A percentile compares a stretch with the other conserved stretches of the same genome.
Conservation (phyloP, 2,888 invertebrate genomes). For the Fragum sueziense region DNA sequence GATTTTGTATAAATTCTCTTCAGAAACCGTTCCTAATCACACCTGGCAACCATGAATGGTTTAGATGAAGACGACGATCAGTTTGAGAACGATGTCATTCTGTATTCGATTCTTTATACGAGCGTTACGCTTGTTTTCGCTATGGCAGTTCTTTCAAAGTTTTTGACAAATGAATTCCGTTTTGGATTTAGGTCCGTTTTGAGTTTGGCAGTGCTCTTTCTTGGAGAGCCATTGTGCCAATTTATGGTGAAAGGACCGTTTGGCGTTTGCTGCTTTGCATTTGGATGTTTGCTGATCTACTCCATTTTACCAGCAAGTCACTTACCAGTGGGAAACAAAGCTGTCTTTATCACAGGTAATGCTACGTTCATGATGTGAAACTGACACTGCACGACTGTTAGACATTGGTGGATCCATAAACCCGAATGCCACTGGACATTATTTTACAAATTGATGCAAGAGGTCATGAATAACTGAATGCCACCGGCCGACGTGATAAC, state of each 20-base stretch:
- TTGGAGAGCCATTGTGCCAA: constrained; percentile 81
- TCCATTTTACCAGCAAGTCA: constrained; percentile 79
- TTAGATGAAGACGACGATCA: constrained; percentile 60
- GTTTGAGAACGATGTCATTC: constrained; percentile 75
- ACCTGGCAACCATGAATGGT: constrained; percentile 62
- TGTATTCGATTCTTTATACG: constrained; percentile 80
- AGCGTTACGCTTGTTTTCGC: constrained; percentile 80
- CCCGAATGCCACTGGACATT: too few species aligned
- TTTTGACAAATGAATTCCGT: constrained; percentile 80
- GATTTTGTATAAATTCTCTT: constrained; percentile 16
- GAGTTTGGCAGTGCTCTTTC: constrained; percentile 77
- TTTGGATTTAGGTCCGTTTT: constrained; percentile 80
- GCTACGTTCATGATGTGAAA: constrained; percentile 77
- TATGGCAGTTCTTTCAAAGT: constrained; percentile 81
- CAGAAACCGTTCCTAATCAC: constrained; percentile 44
- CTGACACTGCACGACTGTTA: too few species aligned
- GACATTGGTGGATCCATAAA: too few species aligned
- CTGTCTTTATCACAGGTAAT: constrained; percentile 79
- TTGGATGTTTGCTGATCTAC: constrained; percentile 78
- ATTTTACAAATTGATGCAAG: too few species aligned
- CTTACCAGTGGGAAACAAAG: constrained; percentile 76
- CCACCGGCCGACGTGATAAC: too few species aligned
- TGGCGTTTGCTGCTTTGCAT: constrained; percentile 76
- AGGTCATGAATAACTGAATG: too few species aligned
- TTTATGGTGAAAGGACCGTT: constrained; percentile 79